Percentiles rank a stretch among this genome's conserved stretches.
Evolutionary conservation across 1,140 invertebrate genomes (phyloP).

Genomic region (Ips typographus): DNA sequence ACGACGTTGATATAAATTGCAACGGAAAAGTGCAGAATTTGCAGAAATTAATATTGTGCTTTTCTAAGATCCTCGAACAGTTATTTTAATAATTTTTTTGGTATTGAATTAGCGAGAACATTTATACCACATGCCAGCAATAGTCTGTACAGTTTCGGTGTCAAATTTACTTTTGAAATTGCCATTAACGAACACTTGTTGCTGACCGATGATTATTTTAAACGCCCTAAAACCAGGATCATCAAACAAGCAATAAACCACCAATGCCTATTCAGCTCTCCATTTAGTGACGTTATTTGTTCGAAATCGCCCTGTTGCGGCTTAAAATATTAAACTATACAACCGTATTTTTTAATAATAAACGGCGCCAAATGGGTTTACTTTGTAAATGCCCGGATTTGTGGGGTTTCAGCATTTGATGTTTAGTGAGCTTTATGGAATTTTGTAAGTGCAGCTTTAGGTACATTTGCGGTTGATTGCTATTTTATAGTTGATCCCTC

Average conservation of each 20-base stretch:
- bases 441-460: neutral
- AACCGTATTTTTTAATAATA: conserved; percentile 14
- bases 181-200: too few species aligned
- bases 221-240: too few species aligned
- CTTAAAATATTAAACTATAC: conserved; percentile 14
- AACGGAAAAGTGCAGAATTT: conserved; percentile 27
- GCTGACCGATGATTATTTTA: too few species aligned
- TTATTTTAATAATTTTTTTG: too few species aligned
- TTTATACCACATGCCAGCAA: too few species aligned
- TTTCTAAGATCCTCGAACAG: neutral
- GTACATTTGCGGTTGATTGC: neutral
- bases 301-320: neutral
- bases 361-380: conserved; percentile 11
- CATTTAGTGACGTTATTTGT: conserved; percentile 7
- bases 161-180: too few species aligned
- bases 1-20: conserved; percentile 31
- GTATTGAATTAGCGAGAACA: too few species aligned
- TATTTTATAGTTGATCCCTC: neutral
- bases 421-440: conserved; percentile 13
- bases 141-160: too few species aligned
- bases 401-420: neutral
- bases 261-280: neutral
- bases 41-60: conserved; percentile 16
- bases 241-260: too few species aligned
- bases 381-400: conserved; percentile 8